phyloP scores from a whole-genome alignment of 2,888 invertebrate genomes.

The Cephus rjabovi region DNA sequence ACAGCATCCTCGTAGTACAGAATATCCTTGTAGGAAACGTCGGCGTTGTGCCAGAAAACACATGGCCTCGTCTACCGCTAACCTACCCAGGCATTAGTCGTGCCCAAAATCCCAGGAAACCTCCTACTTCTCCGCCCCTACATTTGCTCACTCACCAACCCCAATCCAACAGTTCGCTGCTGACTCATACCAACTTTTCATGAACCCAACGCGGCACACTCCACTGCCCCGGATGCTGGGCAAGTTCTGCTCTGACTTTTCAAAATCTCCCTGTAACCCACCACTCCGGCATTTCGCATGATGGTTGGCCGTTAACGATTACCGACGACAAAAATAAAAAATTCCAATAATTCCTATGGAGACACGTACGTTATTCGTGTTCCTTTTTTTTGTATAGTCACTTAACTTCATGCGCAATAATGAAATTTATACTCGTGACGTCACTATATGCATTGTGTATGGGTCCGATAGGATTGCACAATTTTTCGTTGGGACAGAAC shows the following conservation, averaged over 20 bases:
- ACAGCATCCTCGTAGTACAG: conserved; percentile 20
- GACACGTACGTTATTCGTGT: background rate
- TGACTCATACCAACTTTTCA: background rate
- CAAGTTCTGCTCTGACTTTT: background rate
- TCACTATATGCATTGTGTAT: background rate
- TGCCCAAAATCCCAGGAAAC: conserved; percentile 1
- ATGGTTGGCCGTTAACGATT: background rate
- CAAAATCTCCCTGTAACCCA: background rate
- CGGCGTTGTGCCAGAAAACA: conserved; percentile 39
- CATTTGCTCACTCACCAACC: background rate
- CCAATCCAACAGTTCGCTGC: background rate
- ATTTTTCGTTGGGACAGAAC: background rate
- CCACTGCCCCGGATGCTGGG: conserved; percentile 20
- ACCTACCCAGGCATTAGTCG: background rate
- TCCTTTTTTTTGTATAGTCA: background rate
- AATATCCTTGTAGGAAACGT: conserved; percentile 23
- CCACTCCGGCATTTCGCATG: background rate
- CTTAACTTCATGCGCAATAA: background rate
- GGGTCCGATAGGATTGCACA: background rate
- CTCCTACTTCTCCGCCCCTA: background rate
- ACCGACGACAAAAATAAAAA: background rate
- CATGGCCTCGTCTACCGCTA: conserved; percentile 6
- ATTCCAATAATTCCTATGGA: background rate
- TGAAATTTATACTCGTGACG: background rate
- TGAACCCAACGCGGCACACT: conserved; percentile 14